Evolutionary conservation across 2,888 invertebrate genomes (phyloP).

Genomic region (Drosophila atripex): DNA sequence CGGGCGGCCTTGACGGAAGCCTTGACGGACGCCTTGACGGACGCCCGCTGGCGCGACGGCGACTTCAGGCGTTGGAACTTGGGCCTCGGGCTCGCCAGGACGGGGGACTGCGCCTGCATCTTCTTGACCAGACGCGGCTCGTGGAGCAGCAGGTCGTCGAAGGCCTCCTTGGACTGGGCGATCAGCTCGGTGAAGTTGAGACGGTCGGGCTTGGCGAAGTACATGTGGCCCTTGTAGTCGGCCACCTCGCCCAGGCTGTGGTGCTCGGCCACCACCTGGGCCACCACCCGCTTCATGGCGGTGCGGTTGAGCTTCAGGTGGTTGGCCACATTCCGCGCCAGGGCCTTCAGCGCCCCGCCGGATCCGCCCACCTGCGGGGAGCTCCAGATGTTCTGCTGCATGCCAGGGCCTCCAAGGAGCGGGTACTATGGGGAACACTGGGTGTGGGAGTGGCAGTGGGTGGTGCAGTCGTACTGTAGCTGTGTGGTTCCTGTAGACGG

Average conservation of each 20-base stretch:
- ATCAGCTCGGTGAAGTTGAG: slow-evolving; percentile 56
- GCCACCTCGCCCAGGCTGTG: slow-evolving; percentile 52
- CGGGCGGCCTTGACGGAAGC: neutral
- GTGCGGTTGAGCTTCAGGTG: slow-evolving; percentile 47
- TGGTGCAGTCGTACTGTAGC: too few relatives aligned
- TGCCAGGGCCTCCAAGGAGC: slow-evolving; percentile 2
- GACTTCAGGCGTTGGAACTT: slow-evolving; percentile 1
- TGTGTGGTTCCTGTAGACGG: too few relatives aligned
- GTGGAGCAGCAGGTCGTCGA: slow-evolving; percentile 53
- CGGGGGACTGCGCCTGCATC: neutral
- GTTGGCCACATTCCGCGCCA: slow-evolving; percentile 59
- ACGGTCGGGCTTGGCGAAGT: slow-evolving; percentile 54
- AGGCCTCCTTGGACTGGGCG: slow-evolving; percentile 62
- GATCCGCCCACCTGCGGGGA: slow-evolving; percentile 46
- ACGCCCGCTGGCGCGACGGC: neutral
- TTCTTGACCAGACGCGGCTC: slow-evolving; percentile 7
- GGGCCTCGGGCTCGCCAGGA: neutral
- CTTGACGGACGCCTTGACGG: neutral
- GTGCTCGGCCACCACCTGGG: slow-evolving; percentile 57
- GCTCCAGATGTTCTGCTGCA: slow-evolving; percentile 58
- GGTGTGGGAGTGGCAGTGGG: too few relatives aligned
- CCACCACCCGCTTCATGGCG: slow-evolving; percentile 56
- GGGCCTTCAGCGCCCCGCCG: slow-evolving; percentile 58
- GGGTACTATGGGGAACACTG: neutral
- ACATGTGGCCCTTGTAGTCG: slow-evolving; percentile 56